Evolutionary conservation across 2,113 vertebrate species (phyloP).

Genomic region (Cinclus cinclus): DNA sequence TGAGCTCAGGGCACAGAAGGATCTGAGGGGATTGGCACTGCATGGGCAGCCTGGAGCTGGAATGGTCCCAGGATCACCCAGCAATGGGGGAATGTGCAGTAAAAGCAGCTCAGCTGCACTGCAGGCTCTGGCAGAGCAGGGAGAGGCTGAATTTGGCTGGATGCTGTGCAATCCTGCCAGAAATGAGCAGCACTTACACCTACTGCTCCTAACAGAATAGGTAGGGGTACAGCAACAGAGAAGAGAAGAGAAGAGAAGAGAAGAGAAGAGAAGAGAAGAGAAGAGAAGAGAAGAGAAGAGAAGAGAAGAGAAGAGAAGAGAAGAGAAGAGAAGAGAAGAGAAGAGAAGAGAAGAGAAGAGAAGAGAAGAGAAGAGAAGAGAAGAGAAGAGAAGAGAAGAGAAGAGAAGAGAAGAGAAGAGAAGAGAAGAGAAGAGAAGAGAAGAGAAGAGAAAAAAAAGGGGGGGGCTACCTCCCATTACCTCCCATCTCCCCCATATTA

Average conservation of each 20-base stretch:
- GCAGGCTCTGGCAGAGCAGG: neutral
- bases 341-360: neutral
- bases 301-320: too few species aligned
- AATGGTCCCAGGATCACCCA: neutral
- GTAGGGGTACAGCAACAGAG: neutral
- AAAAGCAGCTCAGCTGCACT: neutral
- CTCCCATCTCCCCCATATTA: neutral
- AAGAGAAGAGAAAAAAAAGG: neutral
- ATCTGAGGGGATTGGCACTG: neutral
- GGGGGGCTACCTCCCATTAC: too few species aligned
- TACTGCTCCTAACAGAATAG: neutral
- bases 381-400: too few species aligned
- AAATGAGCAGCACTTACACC: neutral
- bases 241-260: neutral
- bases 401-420: too few species aligned
- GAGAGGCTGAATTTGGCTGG: neutral
- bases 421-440: too few species aligned
- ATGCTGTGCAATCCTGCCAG: neutral
- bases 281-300: too few species aligned
- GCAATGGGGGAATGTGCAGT: neutral
- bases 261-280: too few species aligned
- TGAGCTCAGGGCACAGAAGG: neutral
- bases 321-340: neutral
- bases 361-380: too few species aligned
- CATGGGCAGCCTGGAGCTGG: neutral